Percentiles rank a stretch among this genome's conserved stretches.
These are phyloP conservation scores for Chloebia gouldiae DNA, from an alignment of 2,113 vertebrate genomes.

Conservation along the genomic window DNA sequence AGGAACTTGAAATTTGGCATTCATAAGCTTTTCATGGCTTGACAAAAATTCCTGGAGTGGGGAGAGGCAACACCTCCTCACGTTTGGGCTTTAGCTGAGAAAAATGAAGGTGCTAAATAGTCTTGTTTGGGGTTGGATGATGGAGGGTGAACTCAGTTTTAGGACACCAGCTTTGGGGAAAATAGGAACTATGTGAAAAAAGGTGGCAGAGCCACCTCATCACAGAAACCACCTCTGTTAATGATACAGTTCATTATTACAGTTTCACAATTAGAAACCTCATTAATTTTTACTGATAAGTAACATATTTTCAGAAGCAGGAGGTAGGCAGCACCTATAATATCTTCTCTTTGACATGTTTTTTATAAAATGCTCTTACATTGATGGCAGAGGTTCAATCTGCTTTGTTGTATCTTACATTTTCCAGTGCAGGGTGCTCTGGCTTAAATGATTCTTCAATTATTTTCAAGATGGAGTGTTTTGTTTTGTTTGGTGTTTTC, in stretches of 20 bases:
- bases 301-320: background rate
- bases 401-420: background rate
- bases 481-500: constrained; percentile 31
- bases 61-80: background rate
- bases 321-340: background rate
- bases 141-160: background rate
- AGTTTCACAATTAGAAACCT: background rate
- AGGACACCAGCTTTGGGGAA: background rate
- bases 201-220: background rate
- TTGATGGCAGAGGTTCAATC: background rate
- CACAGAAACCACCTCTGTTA: background rate
- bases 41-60: background rate
- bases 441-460: constrained; percentile 55
- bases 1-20: background rate
- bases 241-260: background rate
- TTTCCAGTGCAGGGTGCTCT: background rate
- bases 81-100: background rate
- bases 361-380: background rate
- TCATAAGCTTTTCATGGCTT: background rate
- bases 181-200: background rate
- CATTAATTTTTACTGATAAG: background rate
- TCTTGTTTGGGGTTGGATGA: background rate
- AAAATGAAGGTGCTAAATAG: background rate
- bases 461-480: background rate
- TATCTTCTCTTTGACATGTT: background rate